Base-by-base conservation (phyloP, 2,113 vertebrate genomes). In the Oncorhynchus tshawytscha region DNA sequence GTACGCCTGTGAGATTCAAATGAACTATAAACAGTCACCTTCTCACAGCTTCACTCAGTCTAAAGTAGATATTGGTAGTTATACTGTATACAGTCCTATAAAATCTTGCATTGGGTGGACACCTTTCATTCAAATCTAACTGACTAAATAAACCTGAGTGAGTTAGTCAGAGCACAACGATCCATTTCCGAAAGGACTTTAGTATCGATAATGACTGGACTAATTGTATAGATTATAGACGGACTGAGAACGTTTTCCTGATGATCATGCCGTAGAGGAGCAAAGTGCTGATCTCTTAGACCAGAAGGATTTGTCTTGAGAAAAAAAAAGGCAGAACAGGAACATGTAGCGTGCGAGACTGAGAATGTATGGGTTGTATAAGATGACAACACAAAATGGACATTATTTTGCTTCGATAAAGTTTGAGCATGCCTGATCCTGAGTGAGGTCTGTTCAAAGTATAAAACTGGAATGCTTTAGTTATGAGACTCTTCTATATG, bases 391-490 rank as follows among this genome's bases (percentile, higher is more conserved):
- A 67, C 24, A 39, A 13, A n/a, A 66, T 49, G 57, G 25, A 67
- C 34, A 66, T 64, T 3, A 25, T 20, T 24, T 49, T 71, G 49
- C 70, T 72, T 72, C 2, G 8, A 39, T 8, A 51, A 18, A 54
- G 51, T 54, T 54, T 54, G 51, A 54, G 71, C 67, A 45, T 71
- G 62, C 62, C 80, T 71, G 71, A 82, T 74, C 77, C 80, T 86
- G 78, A 88, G 65, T 81, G 81, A 65, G 71, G 78, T 49, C 7
- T 49, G 80, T 82, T 82, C 66, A 67, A 81, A 71, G 73, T 81
- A 88, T 85, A 71, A 76, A 86, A 88, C 72, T 87, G 90, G 86
- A 91, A 90, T 89, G 82, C 79, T 88, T 89, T 81, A 72, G 45
- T 84, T 64, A 84, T 71, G 45, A 22, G 67, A 48, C 72, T 76